These are phyloP conservation scores for Andrena camellia DNA, from an alignment of 2,888 invertebrate genomes.

Conservation along the genomic window DNA sequence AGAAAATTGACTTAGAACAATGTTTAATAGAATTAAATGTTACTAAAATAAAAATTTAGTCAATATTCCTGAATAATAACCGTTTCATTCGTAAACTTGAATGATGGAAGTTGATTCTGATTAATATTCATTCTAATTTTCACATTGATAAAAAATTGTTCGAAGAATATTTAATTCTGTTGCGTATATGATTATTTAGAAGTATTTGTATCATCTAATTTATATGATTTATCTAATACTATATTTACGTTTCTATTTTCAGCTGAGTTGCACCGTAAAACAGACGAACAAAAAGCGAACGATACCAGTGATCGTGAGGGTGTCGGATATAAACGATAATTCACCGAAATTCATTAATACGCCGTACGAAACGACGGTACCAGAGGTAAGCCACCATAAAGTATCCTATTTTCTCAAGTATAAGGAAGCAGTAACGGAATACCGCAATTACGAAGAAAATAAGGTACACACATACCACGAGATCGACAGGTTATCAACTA, in stretches of 20 bases:
- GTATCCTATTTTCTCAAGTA: conserved; percentile 4
- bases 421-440: conserved; percentile 24
- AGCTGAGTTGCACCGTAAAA: conserved; percentile 94
- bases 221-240: background rate
- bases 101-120: too few relatives aligned
- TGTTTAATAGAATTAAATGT: too few relatives aligned
- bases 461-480: conserved; percentile 1
- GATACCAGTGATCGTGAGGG: conserved; percentile 95
- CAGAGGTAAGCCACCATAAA: conserved; percentile 89
- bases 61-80: too few relatives aligned
- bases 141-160: too few relatives aligned
- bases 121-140: too few relatives aligned
- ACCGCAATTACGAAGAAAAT: conserved; percentile 23
- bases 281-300: conserved; percentile 92
- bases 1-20: too few relatives aligned
- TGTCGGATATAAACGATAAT: conserved; percentile 96
- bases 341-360: conserved; percentile 93
- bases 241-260: conserved; percentile 74
- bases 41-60: too few relatives aligned
- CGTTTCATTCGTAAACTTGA: too few relatives aligned
- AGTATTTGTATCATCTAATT: background rate
- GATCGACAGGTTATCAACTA: conserved; percentile 14
- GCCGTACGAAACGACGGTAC: conserved; percentile 93
- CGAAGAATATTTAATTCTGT: too few relatives aligned
- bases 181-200: too few relatives aligned